Evolutionary conservation across 2,113 vertebrate genomes (phyloP), one percentile per base, ranked within the genome.

Genomic region (Scartelaos histophorus): DNA sequence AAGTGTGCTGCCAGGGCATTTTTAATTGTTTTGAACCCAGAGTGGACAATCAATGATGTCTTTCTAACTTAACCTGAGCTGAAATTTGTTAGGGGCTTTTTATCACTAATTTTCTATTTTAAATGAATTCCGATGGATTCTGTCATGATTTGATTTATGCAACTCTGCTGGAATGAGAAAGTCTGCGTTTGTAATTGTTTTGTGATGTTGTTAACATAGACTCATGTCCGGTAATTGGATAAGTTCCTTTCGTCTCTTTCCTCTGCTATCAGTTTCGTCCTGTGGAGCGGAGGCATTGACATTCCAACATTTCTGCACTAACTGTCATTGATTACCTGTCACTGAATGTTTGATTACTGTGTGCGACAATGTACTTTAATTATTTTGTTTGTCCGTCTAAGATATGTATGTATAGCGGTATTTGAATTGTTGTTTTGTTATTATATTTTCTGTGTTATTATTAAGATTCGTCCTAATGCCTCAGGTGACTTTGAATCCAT

Each of bases 291-390:
- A 85, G 76, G 77, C 81, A 82, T 86, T 68, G 51, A 92, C 91
- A 93, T 93, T 93, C 90, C 92, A 69, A 87, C 88, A 75, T 93
- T 79, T 93, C 93, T 94, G 93, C 91, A 90, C 93, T 93, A 85
- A 43, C 47, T 80, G 43, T 86, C 81, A 68, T 62, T 75, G 70
- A 88, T 66, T 67, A 80, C 67, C 51, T 83, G 46, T 75, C 79
- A 38, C 84, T 75, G 69, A 89, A 80, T 1, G 68, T 87, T 77
- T 71, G 70, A 75, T 67, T 82, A 54, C 87, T 82, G 58, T 81
- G 74, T 57, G 49, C 84, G 88, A 86, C 79, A 85, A 67, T 71
- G 82, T 85, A 80, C 83, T 93, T 93, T 89, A 81, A 79, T 76
- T 76, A 58, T 88, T 76, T 49, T 89, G 70, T 84, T 80, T 69